A percentile compares a stretch with the other conserved stretches of the same genome.
These are phyloP conservation scores for Tamandua tetradactyla DNA, from an alignment of 2,797 vertebrate genomes.

Conservation along the genomic window DNA sequence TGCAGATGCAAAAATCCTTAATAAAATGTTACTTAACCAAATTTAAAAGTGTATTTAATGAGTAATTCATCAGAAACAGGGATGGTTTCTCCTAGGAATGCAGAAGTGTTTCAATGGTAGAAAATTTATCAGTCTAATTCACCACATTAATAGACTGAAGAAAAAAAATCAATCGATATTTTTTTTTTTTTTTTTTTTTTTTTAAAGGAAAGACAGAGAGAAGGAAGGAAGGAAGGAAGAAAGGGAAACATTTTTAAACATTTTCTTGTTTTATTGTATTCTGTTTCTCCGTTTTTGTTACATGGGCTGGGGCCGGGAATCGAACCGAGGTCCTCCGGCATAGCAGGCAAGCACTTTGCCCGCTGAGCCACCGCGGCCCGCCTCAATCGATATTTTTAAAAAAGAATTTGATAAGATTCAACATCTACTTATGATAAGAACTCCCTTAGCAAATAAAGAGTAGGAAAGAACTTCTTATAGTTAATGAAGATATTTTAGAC, in stretches of 20 bases:
- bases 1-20: not conserved
- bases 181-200: too few species aligned
- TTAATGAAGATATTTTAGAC: not conserved
- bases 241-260: too few species aligned
- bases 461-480: slow-evolving; percentile 4
- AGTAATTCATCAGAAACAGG: not conserved
- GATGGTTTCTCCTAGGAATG: not conserved
- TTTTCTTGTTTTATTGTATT: too few species aligned
- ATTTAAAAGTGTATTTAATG: not conserved
- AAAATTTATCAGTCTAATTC: not conserved
- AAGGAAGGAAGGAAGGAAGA: too few species aligned
- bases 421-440: not conserved
- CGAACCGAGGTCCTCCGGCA: too few species aligned
- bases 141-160: not conserved
- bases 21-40: not conserved
- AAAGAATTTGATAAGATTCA: not conserved
- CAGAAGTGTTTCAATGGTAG: not conserved
- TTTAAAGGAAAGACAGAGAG: too few species aligned
- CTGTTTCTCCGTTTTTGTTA: too few species aligned
- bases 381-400: too few species aligned
- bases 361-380: too few species aligned
- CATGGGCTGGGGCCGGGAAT: too few species aligned
- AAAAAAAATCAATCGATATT: not conserved
- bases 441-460: slow-evolving; percentile 30
- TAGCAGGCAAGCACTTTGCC: too few species aligned